phyloP scores from a whole-genome alignment of 2,113 vertebrate genomes.

The Plectropomus leopardus region DNA sequence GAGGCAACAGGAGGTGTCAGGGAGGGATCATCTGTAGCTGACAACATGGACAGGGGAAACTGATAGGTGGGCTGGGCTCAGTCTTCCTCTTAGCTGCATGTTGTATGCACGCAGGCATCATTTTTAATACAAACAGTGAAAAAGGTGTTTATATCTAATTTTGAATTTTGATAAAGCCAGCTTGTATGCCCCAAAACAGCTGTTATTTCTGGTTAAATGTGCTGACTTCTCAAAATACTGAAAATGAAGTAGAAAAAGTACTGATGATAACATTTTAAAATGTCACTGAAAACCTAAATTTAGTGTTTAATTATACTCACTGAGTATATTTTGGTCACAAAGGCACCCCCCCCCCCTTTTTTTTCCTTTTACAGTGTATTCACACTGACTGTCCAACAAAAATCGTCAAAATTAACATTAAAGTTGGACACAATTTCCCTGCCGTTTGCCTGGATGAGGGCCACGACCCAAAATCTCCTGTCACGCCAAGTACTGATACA shows the following conservation, averaged over 20 bases:
- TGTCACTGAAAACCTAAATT: background rate
- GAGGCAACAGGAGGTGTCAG: constrained; percentile 39
- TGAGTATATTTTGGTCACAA: too few species aligned
- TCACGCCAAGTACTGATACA: too few species aligned
- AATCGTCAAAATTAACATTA: background rate
- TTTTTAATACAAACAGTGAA: background rate
- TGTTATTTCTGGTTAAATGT: background rate
- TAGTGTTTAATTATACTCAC: background rate
- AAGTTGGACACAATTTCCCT: too few species aligned
- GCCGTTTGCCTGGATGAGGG: background rate
- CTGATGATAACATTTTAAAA: background rate
- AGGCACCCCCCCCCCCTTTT: too few species aligned
- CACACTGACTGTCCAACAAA: background rate
- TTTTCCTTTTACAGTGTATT: background rate
- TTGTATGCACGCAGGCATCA: background rate
- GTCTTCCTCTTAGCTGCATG: background rate
- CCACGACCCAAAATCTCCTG: background rate
- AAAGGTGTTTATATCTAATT: background rate
- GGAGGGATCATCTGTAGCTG: constrained; percentile 33
- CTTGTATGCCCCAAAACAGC: background rate
- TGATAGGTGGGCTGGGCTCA: background rate
- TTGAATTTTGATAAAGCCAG: background rate
- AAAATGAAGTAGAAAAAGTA: too few species aligned
- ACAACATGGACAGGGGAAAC: constrained; percentile 30
- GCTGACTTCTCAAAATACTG: background rate